Percentiles rank a stretch among this genome's conserved stretches.
Conservation (phyloP, 2,888 invertebrate species). For the Corythucha ciliata region DNA sequence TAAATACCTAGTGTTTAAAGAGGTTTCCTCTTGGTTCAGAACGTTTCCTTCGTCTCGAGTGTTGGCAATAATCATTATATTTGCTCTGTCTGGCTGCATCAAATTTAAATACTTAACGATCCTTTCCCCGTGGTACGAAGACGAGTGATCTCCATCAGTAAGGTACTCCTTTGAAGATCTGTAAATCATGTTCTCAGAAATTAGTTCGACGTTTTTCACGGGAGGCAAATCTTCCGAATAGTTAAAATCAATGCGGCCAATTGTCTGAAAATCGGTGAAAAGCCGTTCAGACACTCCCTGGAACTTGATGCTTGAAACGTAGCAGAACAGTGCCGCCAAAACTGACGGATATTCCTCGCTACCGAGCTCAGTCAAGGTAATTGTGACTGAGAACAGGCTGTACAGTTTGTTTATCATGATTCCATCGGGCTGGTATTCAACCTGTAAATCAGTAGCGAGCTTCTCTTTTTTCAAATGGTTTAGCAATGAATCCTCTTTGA, state of each 20-base stretch:
- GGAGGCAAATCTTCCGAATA: constrained; percentile 60
- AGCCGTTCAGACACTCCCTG: constrained; percentile 61
- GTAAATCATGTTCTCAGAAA: constrained; percentile 70
- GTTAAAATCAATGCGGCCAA: constrained; percentile 57
- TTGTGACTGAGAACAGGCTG: constrained; percentile 51
- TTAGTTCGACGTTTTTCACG: constrained; percentile 64
- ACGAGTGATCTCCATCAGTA: constrained; percentile 63
- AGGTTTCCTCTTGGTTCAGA: constrained; percentile 62
- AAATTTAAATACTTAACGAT: constrained; percentile 43
- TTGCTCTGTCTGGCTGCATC: constrained; percentile 56
- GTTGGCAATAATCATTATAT: constrained; percentile 60
- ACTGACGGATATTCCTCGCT: constrained; percentile 60
- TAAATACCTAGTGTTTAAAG: constrained; percentile 75
- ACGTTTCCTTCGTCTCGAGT: constrained; percentile 45
- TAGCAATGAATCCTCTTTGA: constrained; percentile 72
- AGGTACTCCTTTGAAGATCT: constrained; percentile 71
- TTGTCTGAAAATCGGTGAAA: constrained; percentile 61
- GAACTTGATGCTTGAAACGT: constrained; percentile 59
- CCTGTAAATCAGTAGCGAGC: constrained; percentile 64
- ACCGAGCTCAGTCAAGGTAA: constrained; percentile 70
- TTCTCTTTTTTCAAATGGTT: constrained; percentile 65
- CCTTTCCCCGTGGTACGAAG: constrained; percentile 64
- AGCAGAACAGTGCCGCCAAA: constrained; percentile 66
- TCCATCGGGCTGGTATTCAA: constrained; percentile 61
- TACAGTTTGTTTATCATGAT: constrained; percentile 72